Evolutionary conservation across 2,888 invertebrate species (phyloP).

Genomic region (Apamea epomidion): DNA sequence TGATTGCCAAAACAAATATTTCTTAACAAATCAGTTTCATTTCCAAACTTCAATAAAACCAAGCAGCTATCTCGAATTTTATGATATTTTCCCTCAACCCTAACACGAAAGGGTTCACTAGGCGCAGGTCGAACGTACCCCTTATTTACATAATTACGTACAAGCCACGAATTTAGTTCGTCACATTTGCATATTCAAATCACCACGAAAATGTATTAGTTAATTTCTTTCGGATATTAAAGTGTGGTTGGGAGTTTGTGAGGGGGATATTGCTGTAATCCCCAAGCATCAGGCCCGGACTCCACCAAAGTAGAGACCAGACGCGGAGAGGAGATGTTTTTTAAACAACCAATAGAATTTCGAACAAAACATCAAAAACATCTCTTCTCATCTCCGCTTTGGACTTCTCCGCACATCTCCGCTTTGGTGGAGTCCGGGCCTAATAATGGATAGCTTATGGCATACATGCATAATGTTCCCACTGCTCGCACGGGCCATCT

Average conservation of each 20-base stretch:
- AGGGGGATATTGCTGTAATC: not conserved
- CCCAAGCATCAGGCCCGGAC: no score
- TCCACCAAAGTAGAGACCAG: no score
- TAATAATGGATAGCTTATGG: not conserved
- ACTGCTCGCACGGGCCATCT: not conserved
- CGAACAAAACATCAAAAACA: no score
- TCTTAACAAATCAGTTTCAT: not conserved
- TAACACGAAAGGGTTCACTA: constrained; percentile 54
- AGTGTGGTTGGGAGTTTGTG: constrained; percentile 5
- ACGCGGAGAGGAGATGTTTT: no score
- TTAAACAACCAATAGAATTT: no score
- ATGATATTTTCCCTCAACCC: constrained; percentile 22
- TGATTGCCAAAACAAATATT: constrained; percentile 16
- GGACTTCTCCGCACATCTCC: no score
- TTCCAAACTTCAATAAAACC: not conserved
- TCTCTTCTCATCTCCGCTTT: no score
- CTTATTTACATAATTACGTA: constrained; percentile 62
- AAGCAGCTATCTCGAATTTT: constrained; percentile 24
- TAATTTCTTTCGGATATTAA: constrained; percentile 49
- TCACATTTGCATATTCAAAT: constrained; percentile 64
- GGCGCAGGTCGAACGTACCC: constrained; percentile 38
- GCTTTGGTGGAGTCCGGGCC: no score
- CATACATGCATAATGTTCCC: not conserved
- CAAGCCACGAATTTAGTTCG: constrained; percentile 57
- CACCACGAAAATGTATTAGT: constrained; percentile 53